Conservation (phyloP, 35 echinoderm and acorn worm species). For the Lytechinus variegatus region DNA sequence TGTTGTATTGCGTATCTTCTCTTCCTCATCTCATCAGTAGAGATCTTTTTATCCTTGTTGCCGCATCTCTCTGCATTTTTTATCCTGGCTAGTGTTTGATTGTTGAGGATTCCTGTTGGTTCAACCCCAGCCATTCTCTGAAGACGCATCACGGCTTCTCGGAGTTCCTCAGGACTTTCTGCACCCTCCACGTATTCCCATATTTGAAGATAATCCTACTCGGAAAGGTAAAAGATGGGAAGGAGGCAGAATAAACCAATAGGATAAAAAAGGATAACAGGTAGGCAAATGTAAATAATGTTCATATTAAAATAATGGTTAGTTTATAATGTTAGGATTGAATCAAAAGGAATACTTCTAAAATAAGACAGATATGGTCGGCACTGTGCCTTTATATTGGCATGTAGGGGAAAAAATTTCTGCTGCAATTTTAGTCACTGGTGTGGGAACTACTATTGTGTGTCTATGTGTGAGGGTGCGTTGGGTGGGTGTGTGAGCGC, state of each 20-base stretch:
- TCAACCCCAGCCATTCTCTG: constrained; percentile 59
- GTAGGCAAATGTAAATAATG: no score
- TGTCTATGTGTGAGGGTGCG: no score
- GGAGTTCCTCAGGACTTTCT: constrained; percentile 37
- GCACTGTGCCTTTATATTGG: no score
- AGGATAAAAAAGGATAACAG: no score
- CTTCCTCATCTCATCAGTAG: constrained; percentile 53
- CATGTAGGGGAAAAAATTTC: no score
- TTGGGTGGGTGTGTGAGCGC: no score
- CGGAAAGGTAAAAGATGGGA: neutral
- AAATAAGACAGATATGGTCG: no score
- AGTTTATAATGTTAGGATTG: no score
- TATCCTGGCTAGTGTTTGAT: constrained; percentile 75
- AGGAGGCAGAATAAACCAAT: neutral
- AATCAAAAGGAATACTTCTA: no score
- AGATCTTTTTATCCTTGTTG: constrained; percentile 52
- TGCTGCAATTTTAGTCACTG: no score
- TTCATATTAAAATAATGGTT: no score
- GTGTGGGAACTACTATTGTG: no score
- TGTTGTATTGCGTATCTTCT: constrained; percentile 74
- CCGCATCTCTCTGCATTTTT: constrained; percentile 74
- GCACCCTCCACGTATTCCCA: constrained; percentile 44
- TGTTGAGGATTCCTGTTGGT: constrained; percentile 63
- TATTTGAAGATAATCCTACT: constrained; percentile 35
- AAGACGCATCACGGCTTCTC: constrained; percentile 50